Evolutionary conservation across 2,797 vertebrate genomes (phyloP).

Genomic region (Morelia viridis): DNA sequence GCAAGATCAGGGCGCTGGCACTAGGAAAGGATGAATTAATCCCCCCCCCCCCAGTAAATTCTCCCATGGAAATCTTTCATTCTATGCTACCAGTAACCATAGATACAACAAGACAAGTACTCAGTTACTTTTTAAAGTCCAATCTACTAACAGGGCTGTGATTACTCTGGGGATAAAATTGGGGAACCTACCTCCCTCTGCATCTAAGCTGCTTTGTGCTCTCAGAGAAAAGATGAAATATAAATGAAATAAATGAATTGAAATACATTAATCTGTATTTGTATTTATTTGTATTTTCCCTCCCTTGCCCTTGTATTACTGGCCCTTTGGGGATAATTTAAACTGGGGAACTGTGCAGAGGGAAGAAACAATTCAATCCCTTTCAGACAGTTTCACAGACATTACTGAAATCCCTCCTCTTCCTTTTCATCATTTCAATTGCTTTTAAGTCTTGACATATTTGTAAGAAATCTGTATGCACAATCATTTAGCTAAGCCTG

Average conservation of each 20-base stretch:
- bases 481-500: neutral
- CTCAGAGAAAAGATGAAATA: no score
- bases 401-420: no score
- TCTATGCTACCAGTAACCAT: no score
- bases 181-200: no score
- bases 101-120: neutral
- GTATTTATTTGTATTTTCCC: neutral
- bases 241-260: no score
- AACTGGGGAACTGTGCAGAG: neutral
- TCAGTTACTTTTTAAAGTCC: no score
- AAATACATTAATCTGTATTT: no score
- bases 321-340: neutral
- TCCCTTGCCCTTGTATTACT: no score
- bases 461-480: neutral
- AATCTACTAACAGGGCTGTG: no score
- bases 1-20: neutral
- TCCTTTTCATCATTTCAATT: neutral
- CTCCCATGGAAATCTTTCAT: neutral
- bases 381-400: neutral
- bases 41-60: neutral
- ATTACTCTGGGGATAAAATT: no score
- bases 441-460: neutral
- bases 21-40: neutral
- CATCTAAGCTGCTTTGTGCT: no score
- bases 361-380: neutral